These are phyloP conservation scores for Apodemus agrarius DNA, from an alignment of 2,797 vertebrate genomes.

Conservation along the genomic window DNA sequence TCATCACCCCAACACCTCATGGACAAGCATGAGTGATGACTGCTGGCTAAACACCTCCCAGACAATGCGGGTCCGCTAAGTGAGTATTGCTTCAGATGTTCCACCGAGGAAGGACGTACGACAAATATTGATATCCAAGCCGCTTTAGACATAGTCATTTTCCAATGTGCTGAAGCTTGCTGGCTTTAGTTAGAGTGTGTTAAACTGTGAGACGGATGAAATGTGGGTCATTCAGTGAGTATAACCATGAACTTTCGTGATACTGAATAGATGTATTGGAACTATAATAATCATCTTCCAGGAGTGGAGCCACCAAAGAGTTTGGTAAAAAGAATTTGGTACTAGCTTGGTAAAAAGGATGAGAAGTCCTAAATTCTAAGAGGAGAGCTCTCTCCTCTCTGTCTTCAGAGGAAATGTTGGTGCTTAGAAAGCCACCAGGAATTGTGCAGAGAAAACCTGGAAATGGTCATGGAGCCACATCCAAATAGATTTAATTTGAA, in stretches of 20 bases:
- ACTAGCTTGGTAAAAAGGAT: not conserved
- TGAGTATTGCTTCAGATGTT: not conserved
- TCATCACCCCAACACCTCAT: slow-evolving; percentile 41
- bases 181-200: slow-evolving; percentile 48
- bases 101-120: not conserved
- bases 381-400: not conserved
- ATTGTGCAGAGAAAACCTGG: not conserved
- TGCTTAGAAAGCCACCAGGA: not conserved
- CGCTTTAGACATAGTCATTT: slow-evolving; percentile 43
- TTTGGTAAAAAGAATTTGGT: not conserved
- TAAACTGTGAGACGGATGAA: slow-evolving; percentile 38
- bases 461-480: not conserved
- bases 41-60: not conserved
- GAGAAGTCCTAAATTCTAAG: not conserved
- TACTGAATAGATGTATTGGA: not conserved
- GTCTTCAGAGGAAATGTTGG: not conserved
- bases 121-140: not conserved
- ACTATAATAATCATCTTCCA: not conserved
- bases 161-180: not conserved
- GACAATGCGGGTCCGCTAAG: not conserved
- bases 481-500: slow-evolving; percentile 42
- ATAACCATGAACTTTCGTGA: slow-evolving; percentile 3
- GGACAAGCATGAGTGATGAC: slow-evolving; percentile 48
- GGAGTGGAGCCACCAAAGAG: not conserved
- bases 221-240: slow-evolving; percentile 23